Conservation (phyloP, 2,797 vertebrate genomes). For the Holocentrus rufus region DNA sequence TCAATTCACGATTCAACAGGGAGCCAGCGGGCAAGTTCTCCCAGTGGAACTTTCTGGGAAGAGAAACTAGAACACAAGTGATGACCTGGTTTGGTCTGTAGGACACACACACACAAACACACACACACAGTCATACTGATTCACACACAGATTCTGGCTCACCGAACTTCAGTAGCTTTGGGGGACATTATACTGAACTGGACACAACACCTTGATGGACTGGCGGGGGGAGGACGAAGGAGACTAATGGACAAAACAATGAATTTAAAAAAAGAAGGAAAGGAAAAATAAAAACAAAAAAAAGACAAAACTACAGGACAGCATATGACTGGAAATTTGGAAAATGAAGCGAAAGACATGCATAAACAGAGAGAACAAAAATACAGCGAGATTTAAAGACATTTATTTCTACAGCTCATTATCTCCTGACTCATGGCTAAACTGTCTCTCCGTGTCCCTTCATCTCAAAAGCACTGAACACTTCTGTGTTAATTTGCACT, state of each 20-base stretch:
- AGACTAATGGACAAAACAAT: conserved; percentile 34
- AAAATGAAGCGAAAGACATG: neutral
- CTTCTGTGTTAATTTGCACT: conserved; percentile 29
- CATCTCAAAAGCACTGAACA: conserved; percentile 62
- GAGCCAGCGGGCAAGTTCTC: conserved; percentile 35
- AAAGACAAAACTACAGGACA: conserved; percentile 8
- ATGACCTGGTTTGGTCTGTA: conserved; percentile 62
- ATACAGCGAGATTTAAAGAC: conserved; percentile 63
- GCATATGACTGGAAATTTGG: conserved; percentile 12
- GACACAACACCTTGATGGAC: conserved; percentile 10
- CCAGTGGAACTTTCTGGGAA: conserved; percentile 49
- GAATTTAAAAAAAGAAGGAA: neutral
- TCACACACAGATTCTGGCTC: conserved; percentile 52
- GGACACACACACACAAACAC: conserved; percentile 32
- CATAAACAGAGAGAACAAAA: conserved; percentile 5
- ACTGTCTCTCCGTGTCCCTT: conserved; percentile 44
- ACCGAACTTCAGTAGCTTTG: conserved; percentile 43
- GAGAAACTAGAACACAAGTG: conserved; percentile 63
- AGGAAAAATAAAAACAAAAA: conserved; percentile 17
- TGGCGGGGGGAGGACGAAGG: neutral
- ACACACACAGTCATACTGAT: conserved; percentile 15
- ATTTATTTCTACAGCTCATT: conserved; percentile 71
- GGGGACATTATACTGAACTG: conserved; percentile 37
- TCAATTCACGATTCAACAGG: conserved; percentile 44
- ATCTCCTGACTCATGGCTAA: conserved; percentile 58